phyloP scores from a whole-genome alignment of 2,113 vertebrate species.

The Alouatta palliata region DNA sequence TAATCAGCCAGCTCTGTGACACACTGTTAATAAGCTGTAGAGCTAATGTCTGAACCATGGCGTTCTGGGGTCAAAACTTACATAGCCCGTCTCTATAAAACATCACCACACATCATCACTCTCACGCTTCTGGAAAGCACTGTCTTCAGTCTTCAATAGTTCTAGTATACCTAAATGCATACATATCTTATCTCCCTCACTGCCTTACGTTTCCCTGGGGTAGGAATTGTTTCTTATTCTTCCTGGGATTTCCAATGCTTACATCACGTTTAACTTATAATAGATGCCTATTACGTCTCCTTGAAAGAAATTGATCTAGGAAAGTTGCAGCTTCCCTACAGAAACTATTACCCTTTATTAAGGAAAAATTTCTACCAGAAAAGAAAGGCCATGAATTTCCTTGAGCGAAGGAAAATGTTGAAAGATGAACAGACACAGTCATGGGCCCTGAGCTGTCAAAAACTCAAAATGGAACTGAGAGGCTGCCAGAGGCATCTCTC shows the following conservation, averaged over 20 bases:
- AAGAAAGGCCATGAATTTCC: slow-evolving; percentile 42
- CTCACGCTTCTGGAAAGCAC: neutral
- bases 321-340: neutral
- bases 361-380: neutral
- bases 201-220: neutral
- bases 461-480: slow-evolving; percentile 15
- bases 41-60: neutral
- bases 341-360: slow-evolving; percentile 37
- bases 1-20: neutral
- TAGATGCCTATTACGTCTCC: slow-evolving; percentile 49
- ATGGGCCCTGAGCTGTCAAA: neutral
- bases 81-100: neutral
- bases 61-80: neutral
- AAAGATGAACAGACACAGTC: slow-evolving; percentile 24
- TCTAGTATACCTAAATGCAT: neutral
- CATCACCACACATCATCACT: neutral
- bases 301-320: slow-evolving; percentile 43
- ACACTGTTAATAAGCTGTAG: neutral
- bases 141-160: neutral
- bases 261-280: slow-evolving; percentile 29
- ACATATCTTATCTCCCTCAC: neutral
- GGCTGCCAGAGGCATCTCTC: slow-evolving; percentile 8
- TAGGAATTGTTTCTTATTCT: slow-evolving; percentile 25
- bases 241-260: neutral
- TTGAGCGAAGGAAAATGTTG: slow-evolving; percentile 24